Evolutionary conservation across 2,113 vertebrate species (phyloP), one percentile per base, ranked within the genome.

Genomic region (Trichechus manatus): DNA sequence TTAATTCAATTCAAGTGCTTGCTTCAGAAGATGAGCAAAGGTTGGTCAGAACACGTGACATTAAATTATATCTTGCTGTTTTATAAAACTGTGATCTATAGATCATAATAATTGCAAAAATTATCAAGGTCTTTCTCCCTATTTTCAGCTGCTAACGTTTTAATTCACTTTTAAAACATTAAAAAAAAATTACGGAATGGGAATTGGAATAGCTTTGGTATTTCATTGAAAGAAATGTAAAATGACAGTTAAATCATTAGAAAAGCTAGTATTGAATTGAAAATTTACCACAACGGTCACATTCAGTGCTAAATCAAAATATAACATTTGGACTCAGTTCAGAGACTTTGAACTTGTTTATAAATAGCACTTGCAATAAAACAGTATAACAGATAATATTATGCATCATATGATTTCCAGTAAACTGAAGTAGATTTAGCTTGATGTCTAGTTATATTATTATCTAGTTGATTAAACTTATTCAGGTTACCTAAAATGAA

Each of bases 81-180:
- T 94, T 85, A 85, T 95, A 44, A 61, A 93, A 44, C 36, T 78
- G 23, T 88, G 29, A 19, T 84, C 31, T 79, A 0, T 81, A 53
- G 39, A 75, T 6, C 39, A 27, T 50, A 87, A 64, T 95, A 68
- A 89, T 87, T 78, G 64, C 6, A 79, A 91, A 83, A 95, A 56
- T 91, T 10, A 44, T 19, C 33, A n/a, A 68, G 33, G 6, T 47
- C 15, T 94, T 82, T 70, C 33, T 87, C 3, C 25, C 53, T 0
- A 53, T 66, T 84, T 86, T 96, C 95, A 90, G 66, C 59, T 82
- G 31, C 5, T 94, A 88, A 81, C 50, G 64, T 91, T 93, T 84
- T 79, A 81, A 82, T 75, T 95, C 9, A 88, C 20, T 92, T 29
- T 64, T 79, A 72, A 44, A 83, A 5, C 89, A 33, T 77, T 17